Conservation (phyloP, 2,888 invertebrate genomes). For the Vanessa cardui region DNA sequence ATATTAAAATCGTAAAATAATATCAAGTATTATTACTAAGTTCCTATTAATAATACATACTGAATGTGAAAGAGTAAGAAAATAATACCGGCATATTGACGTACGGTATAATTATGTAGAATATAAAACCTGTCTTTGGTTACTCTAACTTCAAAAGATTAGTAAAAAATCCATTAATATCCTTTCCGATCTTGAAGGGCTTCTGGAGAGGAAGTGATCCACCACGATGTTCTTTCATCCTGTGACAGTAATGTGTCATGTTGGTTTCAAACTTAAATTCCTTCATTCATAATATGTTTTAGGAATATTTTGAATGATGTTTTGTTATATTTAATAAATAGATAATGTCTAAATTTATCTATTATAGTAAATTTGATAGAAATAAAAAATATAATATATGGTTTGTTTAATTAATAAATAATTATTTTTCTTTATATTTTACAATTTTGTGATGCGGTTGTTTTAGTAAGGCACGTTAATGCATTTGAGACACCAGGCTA, state of each 20-base stretch:
- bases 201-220: slow-evolving; percentile 62
- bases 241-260: slow-evolving; percentile 27
- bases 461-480: neutral
- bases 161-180: slow-evolving; percentile 49
- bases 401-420: no score
- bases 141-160: slow-evolving; percentile 41
- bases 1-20: no score
- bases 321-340: no score
- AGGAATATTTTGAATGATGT: no score
- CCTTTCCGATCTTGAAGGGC: slow-evolving; percentile 48
- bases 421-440: no score
- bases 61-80: neutral
- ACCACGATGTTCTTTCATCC: slow-evolving; percentile 42
- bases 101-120: neutral
- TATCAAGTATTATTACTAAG: no score
- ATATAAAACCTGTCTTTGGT: slow-evolving; percentile 14
- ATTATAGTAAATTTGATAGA: no score
- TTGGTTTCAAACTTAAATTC: neutral
- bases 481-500: neutral
- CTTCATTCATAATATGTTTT: no score
- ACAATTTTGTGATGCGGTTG: neutral
- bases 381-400: no score
- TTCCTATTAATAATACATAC: no score
- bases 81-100: neutral
- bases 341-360: no score